A percentile compares a stretch with the other conserved stretches of the same genome.
phyloP scores from a whole-genome alignment of 2,797 vertebrate genomes.

The Rhinogobio ventralis region DNA sequence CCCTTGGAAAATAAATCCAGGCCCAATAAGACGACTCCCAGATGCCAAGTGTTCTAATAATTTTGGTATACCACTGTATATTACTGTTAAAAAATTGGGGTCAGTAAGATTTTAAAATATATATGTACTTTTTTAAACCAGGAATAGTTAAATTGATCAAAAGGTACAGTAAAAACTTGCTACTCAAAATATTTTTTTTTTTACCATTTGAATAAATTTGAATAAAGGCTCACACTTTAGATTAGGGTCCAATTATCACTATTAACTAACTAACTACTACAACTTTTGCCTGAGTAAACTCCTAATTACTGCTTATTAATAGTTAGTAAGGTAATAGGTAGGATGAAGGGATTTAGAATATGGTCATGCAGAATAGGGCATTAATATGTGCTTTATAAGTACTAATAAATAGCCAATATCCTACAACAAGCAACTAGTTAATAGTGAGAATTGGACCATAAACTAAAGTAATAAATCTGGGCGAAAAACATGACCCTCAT shows the following conservation, averaged over 20 bases:
- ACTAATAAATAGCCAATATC: not conserved
- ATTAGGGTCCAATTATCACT: not conserved
- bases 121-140: not conserved
- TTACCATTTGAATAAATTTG: not conserved
- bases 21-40: too few species aligned
- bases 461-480: not conserved
- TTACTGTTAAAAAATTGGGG: too few species aligned
- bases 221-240: not conserved
- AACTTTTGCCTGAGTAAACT: too few species aligned
- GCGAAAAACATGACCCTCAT: not conserved
- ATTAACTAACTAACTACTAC: too few species aligned
- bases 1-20: too few species aligned
- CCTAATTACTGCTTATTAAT: too few species aligned
- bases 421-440: not conserved
- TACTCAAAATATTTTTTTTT: not conserved
- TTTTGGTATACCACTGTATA: too few species aligned
- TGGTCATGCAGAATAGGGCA: not conserved
- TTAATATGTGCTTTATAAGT: not conserved
- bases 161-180: not conserved
- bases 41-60: too few species aligned
- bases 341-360: not conserved
- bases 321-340: too few species aligned
- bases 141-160: not conserved
- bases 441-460: not conserved
- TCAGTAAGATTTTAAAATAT: too few species aligned